Base-by-base conservation (phyloP, 2,113 vertebrate species). In the Psilopsiagon aymara region DNA sequence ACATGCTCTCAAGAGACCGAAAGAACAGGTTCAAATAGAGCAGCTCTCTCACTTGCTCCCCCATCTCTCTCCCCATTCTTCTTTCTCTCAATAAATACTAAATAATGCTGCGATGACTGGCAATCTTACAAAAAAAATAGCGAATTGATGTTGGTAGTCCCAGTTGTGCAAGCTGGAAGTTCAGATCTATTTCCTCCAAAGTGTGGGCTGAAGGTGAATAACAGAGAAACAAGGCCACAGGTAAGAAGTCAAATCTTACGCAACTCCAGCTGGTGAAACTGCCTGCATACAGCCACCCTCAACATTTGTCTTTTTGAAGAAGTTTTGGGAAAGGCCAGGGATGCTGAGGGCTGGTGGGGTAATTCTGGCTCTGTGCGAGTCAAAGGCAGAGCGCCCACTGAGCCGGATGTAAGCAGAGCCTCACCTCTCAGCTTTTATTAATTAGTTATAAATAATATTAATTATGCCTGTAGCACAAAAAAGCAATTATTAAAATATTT, bases 401-500 rank as follows among this genome's bases (percentile, higher is more conserved):
- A 29, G 77, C 55, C 52, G 74, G 60, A 6, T 57, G 85, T 77
- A 21, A 55, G 75, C 77, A 70, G 31, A 10, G 1, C 21, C 44
- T 86, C 74, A 10, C 51, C 66, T 83, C 35, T 46, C 1, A 3
- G 85, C 76, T 62, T 66, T 21, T 49, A 43, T 53, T 85, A 39
- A 82, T 87, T 66, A 57, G 29, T 68, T 90, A 86, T 59, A 80
- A 90, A 81, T 80, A 28, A 74, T 92, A 86, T 88, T 92, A 93
- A 81, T 94, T 86, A 88, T 74, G 89, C 46, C 18, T 2, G 13
- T 11, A 47, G 88, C 82, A 92, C 80, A 81, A 83, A 90, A 88
- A 88, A 88, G 80, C 77, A 94, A 94, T 94, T 92, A 94, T 86
- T 74, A 74, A 77, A 96, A 88, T 86, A 94, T 94, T 94, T 93